Evolutionary conservation across 2,888 invertebrate species (phyloP).

Genomic region (Ophioninae sp.): DNA sequence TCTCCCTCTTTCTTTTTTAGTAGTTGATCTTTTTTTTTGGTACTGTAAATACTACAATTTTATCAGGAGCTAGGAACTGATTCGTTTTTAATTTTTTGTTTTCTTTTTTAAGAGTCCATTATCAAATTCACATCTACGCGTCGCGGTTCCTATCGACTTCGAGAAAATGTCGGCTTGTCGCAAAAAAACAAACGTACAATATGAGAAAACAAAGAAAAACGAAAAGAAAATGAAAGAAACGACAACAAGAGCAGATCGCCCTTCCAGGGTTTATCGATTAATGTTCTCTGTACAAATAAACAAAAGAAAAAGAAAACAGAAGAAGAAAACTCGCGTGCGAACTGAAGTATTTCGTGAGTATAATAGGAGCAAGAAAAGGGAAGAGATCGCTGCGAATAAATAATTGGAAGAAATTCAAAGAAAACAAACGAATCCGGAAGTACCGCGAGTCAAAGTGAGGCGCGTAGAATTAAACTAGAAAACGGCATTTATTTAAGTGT

Average conservation of each 20-base stretch:
- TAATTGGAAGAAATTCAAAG: neutral
- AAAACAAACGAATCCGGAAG: slow-evolving; percentile 26
- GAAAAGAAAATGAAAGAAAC: slow-evolving; percentile 7
- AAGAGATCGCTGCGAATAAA: slow-evolving; percentile 34
- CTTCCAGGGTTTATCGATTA: slow-evolving; percentile 19
- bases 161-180: slow-evolving; percentile 40
- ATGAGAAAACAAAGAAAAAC: neutral
- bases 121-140: slow-evolving; percentile 61
- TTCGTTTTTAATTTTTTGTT: slow-evolving; percentile 52
- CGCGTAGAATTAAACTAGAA: slow-evolving; percentile 46
- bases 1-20: slow-evolving; percentile 55
- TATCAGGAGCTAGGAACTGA: slow-evolving; percentile 68
- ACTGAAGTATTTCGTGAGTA: slow-evolving; percentile 30
- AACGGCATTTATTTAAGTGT: slow-evolving; percentile 69
- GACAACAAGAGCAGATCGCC: slow-evolving; percentile 15
- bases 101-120: slow-evolving; percentile 66
- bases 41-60: slow-evolving; percentile 72
- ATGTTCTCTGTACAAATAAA: slow-evolving; percentile 39
- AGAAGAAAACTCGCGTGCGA: slow-evolving; percentile 27
- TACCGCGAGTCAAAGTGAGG: slow-evolving; percentile 48
- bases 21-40: slow-evolving; percentile 67
- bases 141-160: slow-evolving; percentile 53
- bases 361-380: slow-evolving; percentile 29
- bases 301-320: too few species aligned
- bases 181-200: slow-evolving; percentile 2